A percentile compares a stretch with the other conserved stretches of the same genome.
Evolutionary conservation across 2,113 vertebrate species (phyloP).

Genomic region (Rhinoderma darwinii): DNA sequence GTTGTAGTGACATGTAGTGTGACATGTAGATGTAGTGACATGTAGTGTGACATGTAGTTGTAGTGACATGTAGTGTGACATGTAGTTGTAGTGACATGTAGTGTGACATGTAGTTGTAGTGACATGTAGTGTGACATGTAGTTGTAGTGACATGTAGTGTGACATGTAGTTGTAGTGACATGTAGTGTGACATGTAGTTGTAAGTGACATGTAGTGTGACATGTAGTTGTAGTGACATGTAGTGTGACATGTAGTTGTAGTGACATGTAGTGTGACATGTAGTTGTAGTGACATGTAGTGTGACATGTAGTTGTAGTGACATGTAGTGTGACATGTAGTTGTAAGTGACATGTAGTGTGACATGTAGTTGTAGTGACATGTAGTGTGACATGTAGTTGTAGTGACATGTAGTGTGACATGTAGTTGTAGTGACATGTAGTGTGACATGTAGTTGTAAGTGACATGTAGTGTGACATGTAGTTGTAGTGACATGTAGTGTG

Average conservation of each 20-base stretch:
- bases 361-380: neutral
- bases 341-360: neutral
- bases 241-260: no score
- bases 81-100: neutral
- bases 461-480: neutral
- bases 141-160: neutral
- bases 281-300: neutral
- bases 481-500: neutral
- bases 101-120: no score
- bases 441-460: neutral
- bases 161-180: neutral
- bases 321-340: neutral
- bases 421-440: neutral
- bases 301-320: neutral
- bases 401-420: neutral
- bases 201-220: neutral
- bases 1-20: neutral
- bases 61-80: neutral
- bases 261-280: neutral
- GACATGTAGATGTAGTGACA: neutral
- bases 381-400: no score
- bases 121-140: neutral
- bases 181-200: no score
- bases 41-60: no score
- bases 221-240: neutral